Conservation (phyloP, 2,797 vertebrate genomes). For the Thamnophis elegans region DNA sequence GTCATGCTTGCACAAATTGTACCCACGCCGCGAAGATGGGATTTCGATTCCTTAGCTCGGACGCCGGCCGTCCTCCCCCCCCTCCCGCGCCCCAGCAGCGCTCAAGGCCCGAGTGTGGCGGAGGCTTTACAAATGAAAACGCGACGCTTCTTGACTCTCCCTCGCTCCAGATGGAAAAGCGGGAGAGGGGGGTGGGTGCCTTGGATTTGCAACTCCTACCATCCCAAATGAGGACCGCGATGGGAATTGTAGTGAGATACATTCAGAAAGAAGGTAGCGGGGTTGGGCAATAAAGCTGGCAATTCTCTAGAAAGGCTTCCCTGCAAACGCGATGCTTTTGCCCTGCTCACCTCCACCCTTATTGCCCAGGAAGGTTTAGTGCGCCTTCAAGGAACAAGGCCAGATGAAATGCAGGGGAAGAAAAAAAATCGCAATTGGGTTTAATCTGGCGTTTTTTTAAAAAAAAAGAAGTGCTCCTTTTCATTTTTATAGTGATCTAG, state of each 20-base stretch:
- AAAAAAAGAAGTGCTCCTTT: neutral
- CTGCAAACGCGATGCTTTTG: neutral
- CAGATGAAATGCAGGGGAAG: neutral
- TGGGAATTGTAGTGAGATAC: neutral
- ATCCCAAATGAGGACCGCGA: neutral
- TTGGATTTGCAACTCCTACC: neutral
- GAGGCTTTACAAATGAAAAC: neutral
- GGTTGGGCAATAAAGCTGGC: neutral
- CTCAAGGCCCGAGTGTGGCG: neutral
- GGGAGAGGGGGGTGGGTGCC: neutral
- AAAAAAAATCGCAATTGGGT: accelerated
- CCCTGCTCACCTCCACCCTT: neutral
- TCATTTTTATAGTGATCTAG: neutral
- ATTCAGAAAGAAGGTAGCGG: neutral
- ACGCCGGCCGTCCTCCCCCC: neutral
- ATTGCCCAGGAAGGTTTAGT: neutral
- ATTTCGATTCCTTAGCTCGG: neutral
- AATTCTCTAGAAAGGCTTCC: neutral
- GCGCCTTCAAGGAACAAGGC: neutral
- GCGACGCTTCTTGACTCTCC: neutral
- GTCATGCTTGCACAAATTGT: too few species aligned
- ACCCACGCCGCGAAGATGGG: neutral
- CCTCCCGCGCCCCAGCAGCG: accelerated
- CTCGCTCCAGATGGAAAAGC: neutral
- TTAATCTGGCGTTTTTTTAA: neutral